These are phyloP conservation scores for Muricea muricata DNA, from an alignment of 92 coral and sea anemone species.

Conservation along the genomic window DNA sequence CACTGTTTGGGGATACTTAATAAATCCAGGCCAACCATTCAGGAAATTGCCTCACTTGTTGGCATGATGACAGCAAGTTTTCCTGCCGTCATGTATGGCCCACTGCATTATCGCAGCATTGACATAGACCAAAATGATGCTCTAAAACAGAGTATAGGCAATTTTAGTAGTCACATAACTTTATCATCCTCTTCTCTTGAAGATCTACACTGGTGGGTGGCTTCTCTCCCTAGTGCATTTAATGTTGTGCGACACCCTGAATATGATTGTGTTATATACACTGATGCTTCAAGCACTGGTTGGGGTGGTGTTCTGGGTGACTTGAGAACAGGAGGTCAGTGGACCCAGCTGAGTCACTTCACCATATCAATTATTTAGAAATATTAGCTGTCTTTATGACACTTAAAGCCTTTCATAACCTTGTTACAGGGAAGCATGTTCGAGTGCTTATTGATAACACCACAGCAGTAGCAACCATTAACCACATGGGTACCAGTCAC, in stretches of 20 bases:
- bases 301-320: constrained; percentile 52
- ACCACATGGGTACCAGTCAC: constrained; percentile 78
- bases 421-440: constrained; percentile 51
- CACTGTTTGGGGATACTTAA: not conserved
- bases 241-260: constrained; percentile 32
- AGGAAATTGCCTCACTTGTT: constrained; percentile 31
- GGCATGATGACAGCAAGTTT: constrained; percentile 56
- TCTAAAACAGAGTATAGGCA: constrained; percentile 23
- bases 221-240: constrained; percentile 28
- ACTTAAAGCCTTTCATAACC: constrained; percentile 50
- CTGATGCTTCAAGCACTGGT: constrained; percentile 55
- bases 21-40: constrained; percentile 1
- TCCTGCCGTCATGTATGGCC: constrained; percentile 59
- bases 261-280: not conserved
- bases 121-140: constrained; percentile 50
- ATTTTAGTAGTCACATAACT: constrained; percentile 60
- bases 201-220: constrained; percentile 65
- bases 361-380: constrained; percentile 55
- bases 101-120: constrained; percentile 49
- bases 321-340: constrained; percentile 57
- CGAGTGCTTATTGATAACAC: constrained; percentile 66
- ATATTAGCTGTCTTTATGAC: constrained; percentile 59
- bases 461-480: constrained; percentile 64
- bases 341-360: constrained; percentile 65
- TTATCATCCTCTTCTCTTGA: constrained; percentile 50